These are phyloP conservation scores for Battus philenor DNA, from an alignment of 1,140 invertebrate species.

Conservation along the genomic window DNA sequence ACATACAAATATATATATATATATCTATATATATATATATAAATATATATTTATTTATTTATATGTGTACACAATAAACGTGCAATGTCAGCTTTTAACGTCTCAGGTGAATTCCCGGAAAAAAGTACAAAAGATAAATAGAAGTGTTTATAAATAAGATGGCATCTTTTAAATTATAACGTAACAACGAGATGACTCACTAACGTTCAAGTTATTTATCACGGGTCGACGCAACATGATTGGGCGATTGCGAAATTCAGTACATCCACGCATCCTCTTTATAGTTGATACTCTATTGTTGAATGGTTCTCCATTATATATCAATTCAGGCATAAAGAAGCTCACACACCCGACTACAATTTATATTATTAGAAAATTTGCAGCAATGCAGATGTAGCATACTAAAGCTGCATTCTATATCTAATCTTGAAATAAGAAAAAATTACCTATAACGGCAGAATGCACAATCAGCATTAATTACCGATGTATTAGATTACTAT, in stretches of 20 bases:
- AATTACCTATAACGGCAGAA: not conserved
- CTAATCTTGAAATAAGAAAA: not conserved
- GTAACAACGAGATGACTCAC: conserved; percentile 2
- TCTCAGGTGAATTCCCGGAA: conserved; percentile 1
- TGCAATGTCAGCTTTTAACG: not conserved
- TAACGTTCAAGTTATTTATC: not conserved
- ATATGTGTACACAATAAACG: not conserved
- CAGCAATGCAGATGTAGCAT: too few species aligned
- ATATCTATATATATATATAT: too few species aligned
- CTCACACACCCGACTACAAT: too few species aligned
- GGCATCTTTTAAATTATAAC: not conserved
- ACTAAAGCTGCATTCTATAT: not conserved
- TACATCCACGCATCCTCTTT: not conserved
- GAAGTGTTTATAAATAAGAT: not conserved
- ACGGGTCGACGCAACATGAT: conserved; percentile 7
- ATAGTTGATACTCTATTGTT: not conserved
- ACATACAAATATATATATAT: not conserved
- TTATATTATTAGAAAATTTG: too few species aligned
- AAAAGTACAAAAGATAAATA: not conserved
- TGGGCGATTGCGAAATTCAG: conserved; percentile 3
- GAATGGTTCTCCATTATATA: too few species aligned
- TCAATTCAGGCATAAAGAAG: too few species aligned
- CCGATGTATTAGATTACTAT: not conserved
- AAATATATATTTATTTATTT: not conserved
- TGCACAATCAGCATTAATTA: too few species aligned